Evolutionary conservation across 2,113 vertebrate genomes (phyloP).

Genomic region (Noturus placidus): DNA sequence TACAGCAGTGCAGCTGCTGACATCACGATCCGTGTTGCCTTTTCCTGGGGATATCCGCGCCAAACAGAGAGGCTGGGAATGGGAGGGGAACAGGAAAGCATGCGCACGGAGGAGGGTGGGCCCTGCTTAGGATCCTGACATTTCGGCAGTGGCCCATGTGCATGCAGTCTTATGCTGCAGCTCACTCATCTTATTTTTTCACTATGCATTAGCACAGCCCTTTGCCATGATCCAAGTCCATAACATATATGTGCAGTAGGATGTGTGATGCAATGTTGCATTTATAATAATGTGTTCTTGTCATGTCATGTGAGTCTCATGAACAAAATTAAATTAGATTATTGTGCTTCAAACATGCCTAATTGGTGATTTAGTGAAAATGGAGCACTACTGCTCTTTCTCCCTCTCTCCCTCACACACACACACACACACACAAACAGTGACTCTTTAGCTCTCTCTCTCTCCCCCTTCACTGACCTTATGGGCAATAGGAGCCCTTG

Average conservation of each 20-base stretch:
- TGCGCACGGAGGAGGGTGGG: slow-evolving; percentile 44
- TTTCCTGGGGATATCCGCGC: slow-evolving; percentile 58
- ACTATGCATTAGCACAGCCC: not conserved
- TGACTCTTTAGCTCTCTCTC: not conserved
- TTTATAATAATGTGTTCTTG: not conserved
- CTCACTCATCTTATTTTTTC: not conserved
- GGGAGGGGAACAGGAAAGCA: slow-evolving; percentile 52
- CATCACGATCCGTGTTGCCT: slow-evolving; percentile 50
- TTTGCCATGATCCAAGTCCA: not conserved
- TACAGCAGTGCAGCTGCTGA: slow-evolving; percentile 46
- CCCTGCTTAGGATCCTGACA: slow-evolving; percentile 24
- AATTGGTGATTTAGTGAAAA: not conserved
- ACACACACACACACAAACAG: not conserved
- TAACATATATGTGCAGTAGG: not conserved
- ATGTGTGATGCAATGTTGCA: not conserved
- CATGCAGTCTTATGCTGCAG: not conserved
- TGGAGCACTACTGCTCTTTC: not conserved
- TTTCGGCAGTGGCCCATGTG: slow-evolving; percentile 32
- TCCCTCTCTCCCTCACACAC: not conserved
- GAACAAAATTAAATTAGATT: not conserved
- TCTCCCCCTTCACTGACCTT: slow-evolving; percentile 38
- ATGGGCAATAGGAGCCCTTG: slow-evolving; percentile 45
- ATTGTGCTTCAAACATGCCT: not conserved
- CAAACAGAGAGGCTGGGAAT: slow-evolving; percentile 51
- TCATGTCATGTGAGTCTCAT: slow-evolving; percentile 5